Evolutionary conservation across 1,140 invertebrate species (phyloP).

Genomic region (Leptopilina boulardi): DNA sequence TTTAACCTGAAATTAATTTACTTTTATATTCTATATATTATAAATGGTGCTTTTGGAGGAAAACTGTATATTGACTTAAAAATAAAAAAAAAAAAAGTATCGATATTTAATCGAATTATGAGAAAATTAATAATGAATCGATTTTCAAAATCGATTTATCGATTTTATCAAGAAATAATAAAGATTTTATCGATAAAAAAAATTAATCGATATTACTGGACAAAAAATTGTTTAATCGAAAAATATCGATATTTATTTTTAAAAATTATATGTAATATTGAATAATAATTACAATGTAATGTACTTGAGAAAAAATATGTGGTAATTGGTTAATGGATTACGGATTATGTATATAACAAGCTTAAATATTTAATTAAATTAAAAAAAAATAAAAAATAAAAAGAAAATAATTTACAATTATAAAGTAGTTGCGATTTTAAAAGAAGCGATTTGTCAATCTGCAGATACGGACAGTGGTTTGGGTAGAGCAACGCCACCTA

Average conservation of each 20-base stretch:
- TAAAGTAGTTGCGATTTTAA: no score
- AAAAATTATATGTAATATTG: neutral
- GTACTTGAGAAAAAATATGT: neutral
- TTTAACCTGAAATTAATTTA: neutral
- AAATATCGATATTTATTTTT: neutral
- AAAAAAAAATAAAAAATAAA: slow-evolving; percentile 5
- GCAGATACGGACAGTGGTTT: slow-evolving; percentile 87
- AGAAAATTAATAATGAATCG: no score
- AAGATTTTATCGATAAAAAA: no score
- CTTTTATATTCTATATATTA: no score
- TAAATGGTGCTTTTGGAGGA: neutral
- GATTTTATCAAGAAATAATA: no score
- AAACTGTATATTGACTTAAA: neutral
- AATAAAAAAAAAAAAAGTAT: neutral
- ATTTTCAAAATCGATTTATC: no score
- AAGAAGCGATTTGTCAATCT: slow-evolving; percentile 55
- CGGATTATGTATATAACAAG: slow-evolving; percentile 12
- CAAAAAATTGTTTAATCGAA: no score
- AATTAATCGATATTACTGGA: no score
- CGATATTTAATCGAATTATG: neutral
- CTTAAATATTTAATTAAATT: slow-evolving; percentile 21
- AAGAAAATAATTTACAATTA: neutral
- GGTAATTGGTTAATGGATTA: slow-evolving; percentile 13
- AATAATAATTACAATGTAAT: neutral
- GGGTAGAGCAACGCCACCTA: slow-evolving; percentile 86